A percentile compares a stretch with the other conserved stretches of the same genome.
phyloP scores from a whole-genome alignment of 2,113 vertebrate genomes.

The Nymphicus hollandicus region DNA sequence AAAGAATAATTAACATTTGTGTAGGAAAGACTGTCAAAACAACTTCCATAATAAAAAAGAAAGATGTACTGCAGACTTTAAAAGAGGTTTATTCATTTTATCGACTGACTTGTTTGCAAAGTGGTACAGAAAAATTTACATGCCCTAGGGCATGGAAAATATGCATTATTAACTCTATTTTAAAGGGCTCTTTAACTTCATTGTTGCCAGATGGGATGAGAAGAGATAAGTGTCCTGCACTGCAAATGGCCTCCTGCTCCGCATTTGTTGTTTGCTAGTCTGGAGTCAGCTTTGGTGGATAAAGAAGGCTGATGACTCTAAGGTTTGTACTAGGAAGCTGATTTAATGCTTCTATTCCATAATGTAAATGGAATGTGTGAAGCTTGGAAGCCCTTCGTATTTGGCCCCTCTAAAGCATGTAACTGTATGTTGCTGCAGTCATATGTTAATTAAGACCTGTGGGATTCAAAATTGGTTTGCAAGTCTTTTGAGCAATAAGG shows the following conservation, averaged over 20 bases:
- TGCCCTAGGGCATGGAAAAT: neutral
- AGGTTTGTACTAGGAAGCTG: slow-evolving; percentile 13
- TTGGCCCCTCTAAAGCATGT: neutral
- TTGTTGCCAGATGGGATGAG: slow-evolving; percentile 45
- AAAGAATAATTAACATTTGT: neutral
- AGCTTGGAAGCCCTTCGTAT: neutral
- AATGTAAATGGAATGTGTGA: neutral
- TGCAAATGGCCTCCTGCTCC: neutral
- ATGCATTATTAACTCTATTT: neutral
- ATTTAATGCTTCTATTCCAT: neutral
- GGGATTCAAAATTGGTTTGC: neutral
- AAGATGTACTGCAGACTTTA: neutral
- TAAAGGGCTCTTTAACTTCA: slow-evolving; percentile 5
- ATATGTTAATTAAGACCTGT: neutral
- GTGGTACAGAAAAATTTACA: neutral
- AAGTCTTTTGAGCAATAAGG: neutral
- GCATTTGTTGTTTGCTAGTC: neutral
- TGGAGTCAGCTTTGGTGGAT: neutral
- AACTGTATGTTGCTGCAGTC: neutral
- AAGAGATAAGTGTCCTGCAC: neutral
- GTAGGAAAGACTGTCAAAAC: neutral
- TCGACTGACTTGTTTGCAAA: neutral
- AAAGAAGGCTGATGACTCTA: neutral
- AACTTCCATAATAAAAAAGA: neutral
- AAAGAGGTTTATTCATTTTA: neutral